Conservation (phyloP, 2,113 vertebrate genomes). For the Atherinomorus stipes region DNA sequence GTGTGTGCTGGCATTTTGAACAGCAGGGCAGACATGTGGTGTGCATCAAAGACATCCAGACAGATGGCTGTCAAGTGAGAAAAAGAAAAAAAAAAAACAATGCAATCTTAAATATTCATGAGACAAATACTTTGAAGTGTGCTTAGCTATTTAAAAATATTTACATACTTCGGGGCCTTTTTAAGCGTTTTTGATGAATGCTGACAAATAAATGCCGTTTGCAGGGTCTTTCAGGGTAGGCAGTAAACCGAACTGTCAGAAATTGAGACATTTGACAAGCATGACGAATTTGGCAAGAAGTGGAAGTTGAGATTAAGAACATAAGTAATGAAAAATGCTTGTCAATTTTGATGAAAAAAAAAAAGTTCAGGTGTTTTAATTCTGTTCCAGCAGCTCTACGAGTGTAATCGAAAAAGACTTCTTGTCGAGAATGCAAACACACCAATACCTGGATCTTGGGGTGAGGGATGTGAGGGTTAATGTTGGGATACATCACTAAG, state of each 20-base stretch:
- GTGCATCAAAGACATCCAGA: constrained; percentile 74
- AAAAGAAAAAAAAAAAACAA: constrained; percentile 51
- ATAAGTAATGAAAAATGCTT: constrained; percentile 2
- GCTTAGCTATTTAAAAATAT: constrained; percentile 75
- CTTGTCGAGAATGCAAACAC: constrained; percentile 18
- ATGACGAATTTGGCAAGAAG: constrained; percentile 41
- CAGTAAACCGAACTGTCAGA: constrained; percentile 34
- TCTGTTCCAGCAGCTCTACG: constrained; percentile 7
- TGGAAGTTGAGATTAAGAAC: constrained; percentile 30
- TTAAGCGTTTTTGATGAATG: constrained; percentile 58
- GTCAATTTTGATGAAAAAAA: constrained; percentile 6
- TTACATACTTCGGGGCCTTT: constrained; percentile 64
- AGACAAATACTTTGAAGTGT: constrained; percentile 75
- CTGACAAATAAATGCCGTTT: constrained; percentile 54
- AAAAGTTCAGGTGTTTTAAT: constrained; percentile 8
- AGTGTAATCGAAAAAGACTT: constrained; percentile 17
- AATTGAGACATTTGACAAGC: constrained; percentile 52
- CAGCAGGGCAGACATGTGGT: constrained; percentile 72
- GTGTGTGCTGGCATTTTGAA: constrained; percentile 43
- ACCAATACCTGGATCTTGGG: constrained; percentile 5
- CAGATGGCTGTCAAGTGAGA: constrained; percentile 72
- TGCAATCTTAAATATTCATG: constrained; percentile 75
- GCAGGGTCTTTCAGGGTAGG: constrained; percentile 28
- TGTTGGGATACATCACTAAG: constrained; percentile 37
- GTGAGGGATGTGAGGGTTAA: constrained; percentile 39